Base-by-base conservation (phyloP, 2,888 invertebrate species). In the Dastarcus helophoroides region DNA sequence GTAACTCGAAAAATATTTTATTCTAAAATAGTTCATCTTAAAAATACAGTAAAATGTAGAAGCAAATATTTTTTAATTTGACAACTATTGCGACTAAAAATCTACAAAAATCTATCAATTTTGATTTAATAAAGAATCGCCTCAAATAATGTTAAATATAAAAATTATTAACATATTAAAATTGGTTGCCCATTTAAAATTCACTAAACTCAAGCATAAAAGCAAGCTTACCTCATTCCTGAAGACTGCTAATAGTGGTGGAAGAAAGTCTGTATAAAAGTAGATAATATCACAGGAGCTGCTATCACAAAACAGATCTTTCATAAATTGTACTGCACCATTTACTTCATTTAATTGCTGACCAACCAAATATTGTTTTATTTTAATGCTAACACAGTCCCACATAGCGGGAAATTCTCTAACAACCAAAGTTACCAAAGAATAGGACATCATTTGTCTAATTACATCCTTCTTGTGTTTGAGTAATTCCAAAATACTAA, bases 241-340 rank as follows among this genome's bases (percentile, higher is more conserved):
- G 14, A 46, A 36, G 6, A 48, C 35, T 16, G 33, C 37, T 12
- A 46, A 29, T 4, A 48, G 25, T 5, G 40, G 36, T 24, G 44
- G 41, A 21, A 48, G 41, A 31, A 39, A 46, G 16, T 43, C 45
- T 7, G 39, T 29, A 2, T 36, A 34, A 22, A 44, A 37, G 11
- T 34, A 33, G 32, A 32, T 31, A 12, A 32, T 29, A 5, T 31
- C 29, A n/a, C 22, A 27, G n/a, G 30, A 32, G 13, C 36, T 37
- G 11, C 33, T 24, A 14, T 32, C 34, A 32, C 36, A 31, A 4
- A 41, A 42, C 2, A 43, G 33, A 23, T 44, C 34, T 14, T 41
- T 31, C 31, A 48, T 33, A 13, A 48, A 43, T 17, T 36, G 27
- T 7, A 43, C 32, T 24, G 41, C 44, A 28, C 42, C 41, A 26